Evolutionary conservation across 2,888 invertebrate species (phyloP).

Genomic region (Ornithoptera alexandrae): DNA sequence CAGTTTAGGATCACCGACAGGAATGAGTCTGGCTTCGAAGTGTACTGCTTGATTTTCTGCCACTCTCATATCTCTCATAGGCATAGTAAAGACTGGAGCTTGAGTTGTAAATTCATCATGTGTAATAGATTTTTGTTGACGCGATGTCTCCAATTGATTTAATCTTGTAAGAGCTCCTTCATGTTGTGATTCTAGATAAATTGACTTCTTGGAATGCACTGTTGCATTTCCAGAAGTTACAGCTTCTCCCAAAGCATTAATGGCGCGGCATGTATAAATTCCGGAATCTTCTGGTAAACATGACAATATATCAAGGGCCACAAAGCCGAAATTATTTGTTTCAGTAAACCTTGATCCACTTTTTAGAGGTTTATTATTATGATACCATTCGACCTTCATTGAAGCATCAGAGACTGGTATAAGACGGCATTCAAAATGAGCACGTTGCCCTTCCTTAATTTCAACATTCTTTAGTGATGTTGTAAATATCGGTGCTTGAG

Average conservation of each 20-base stretch:
- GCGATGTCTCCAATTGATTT: constrained; percentile 88
- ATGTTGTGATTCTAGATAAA: constrained; percentile 92
- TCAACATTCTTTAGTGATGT: constrained; percentile 94
- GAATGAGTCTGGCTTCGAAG: constrained; percentile 95
- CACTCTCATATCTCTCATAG: constrained; percentile 90
- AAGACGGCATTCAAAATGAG: constrained; percentile 95
- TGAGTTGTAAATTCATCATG: constrained; percentile 91
- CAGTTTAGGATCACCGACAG: constrained; percentile 95
- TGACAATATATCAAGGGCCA: constrained; percentile 96
- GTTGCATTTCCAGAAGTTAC: constrained; percentile 93
- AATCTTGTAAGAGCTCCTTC: constrained; percentile 91
- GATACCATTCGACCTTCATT: constrained; percentile 97
- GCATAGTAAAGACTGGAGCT: constrained; percentile 95
- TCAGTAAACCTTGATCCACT: constrained; percentile 97
- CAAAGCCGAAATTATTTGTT: constrained; percentile 98
- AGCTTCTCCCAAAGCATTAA: constrained; percentile 94
- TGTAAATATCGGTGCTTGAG: constrained; percentile 95
- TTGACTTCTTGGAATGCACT: constrained; percentile 91
- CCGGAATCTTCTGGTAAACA: constrained; percentile 98
- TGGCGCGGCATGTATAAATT: constrained; percentile 95
- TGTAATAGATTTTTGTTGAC: constrained; percentile 85
- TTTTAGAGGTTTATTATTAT: constrained; percentile 93
- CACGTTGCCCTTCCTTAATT: constrained; percentile 95
- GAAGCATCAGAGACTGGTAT: constrained; percentile 96
- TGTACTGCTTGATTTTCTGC: constrained; percentile 96